These are phyloP conservation scores for Synanthedon tipuliformis DNA, from an alignment of 2,888 invertebrate genomes.

Conservation along the genomic window DNA sequence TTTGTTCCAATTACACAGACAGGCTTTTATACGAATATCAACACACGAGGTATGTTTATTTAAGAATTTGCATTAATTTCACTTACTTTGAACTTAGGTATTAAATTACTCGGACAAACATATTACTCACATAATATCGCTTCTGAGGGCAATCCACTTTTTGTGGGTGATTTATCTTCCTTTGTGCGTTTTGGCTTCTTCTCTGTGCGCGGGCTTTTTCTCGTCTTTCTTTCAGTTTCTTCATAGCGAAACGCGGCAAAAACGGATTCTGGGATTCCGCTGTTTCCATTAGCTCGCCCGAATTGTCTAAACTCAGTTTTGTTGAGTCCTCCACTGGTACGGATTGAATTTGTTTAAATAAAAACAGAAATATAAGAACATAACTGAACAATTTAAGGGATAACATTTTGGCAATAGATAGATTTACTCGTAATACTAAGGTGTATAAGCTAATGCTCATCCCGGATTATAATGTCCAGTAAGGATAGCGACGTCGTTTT, in stretches of 20 bases:
- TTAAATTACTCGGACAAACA: neutral
- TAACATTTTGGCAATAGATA: neutral
- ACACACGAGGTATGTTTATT: too few species aligned
- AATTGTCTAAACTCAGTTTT: constrained; percentile 5
- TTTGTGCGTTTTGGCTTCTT: constrained; percentile 24
- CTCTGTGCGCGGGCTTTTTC: constrained; percentile 36
- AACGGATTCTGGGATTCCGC: constrained; percentile 54
- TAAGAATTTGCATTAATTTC: neutral
- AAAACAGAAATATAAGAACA: neutral
- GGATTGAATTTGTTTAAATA: constrained; percentile 18
- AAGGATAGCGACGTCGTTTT: constrained; percentile 28
- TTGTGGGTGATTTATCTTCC: constrained; percentile 16
- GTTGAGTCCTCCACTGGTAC: constrained; percentile 26
- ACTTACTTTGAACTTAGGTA: constrained; percentile 1
- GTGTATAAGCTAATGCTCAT: constrained; percentile 22
- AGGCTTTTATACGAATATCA: too few species aligned
- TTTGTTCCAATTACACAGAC: too few species aligned
- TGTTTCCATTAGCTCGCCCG: constrained; percentile 39
- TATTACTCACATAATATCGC: constrained; percentile 18
- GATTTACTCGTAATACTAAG: neutral
- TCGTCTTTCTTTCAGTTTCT: constrained; percentile 40
- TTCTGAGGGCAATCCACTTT: constrained; percentile 16
- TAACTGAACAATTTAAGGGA: neutral
- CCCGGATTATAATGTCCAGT: constrained; percentile 26
- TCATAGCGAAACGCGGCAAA: constrained; percentile 56